These are phyloP conservation scores for Sweltsa coloradensis DNA, from an alignment of 1,140 invertebrate genomes.

Conservation along the genomic window DNA sequence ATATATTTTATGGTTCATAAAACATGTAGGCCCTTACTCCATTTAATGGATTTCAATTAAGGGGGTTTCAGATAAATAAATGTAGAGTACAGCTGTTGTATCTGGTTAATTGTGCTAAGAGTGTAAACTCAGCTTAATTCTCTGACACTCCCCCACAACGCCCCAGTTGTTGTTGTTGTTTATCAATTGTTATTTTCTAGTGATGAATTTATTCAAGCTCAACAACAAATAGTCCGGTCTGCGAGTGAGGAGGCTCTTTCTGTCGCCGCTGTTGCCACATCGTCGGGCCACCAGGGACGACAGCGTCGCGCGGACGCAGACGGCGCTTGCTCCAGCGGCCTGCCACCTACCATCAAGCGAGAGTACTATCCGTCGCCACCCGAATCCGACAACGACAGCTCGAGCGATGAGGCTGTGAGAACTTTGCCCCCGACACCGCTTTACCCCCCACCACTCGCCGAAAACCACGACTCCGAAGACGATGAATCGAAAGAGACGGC, in stretches of 20 bases:
- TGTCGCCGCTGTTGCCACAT: constrained; percentile 33
- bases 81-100: no score
- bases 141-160: no score
- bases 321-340: constrained; percentile 21
- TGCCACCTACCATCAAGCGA: constrained; percentile 17
- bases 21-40: no score
- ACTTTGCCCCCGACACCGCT: neutral
- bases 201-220: constrained; percentile 90
- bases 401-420: constrained; percentile 10
- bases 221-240: constrained; percentile 82
- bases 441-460: neutral
- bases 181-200: constrained; percentile 56
- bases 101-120: no score
- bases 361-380: constrained; percentile 14
- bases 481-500: no score
- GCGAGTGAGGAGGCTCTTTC: constrained; percentile 74
- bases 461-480: neutral
- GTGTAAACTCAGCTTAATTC: no score
- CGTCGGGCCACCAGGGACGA: constrained; percentile 15
- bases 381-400: constrained; percentile 10
- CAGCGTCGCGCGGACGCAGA: constrained; percentile 21
- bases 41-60: no score
- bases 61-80: no score
- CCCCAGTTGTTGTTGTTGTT: constrained; percentile 13
- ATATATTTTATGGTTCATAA: no score